These are phyloP conservation scores for Pyxicephalus adspersus DNA, from an alignment of 2,113 vertebrate genomes.

Conservation along the genomic window DNA sequence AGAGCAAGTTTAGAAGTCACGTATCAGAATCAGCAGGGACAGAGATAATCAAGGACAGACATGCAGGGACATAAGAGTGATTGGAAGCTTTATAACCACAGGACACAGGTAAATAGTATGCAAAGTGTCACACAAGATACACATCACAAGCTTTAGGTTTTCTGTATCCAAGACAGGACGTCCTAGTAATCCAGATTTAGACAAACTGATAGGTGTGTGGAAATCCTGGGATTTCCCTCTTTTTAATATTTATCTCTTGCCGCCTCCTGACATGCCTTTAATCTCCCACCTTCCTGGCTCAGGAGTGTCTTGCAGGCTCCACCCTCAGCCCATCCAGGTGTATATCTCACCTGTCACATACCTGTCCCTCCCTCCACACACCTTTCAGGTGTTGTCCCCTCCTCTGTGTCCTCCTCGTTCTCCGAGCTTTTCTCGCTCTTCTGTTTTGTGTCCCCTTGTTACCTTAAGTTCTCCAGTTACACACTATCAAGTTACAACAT, in stretches of 20 bases:
- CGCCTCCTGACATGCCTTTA: neutral
- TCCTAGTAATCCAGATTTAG: neutral
- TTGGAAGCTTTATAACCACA: neutral
- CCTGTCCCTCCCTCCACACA: neutral
- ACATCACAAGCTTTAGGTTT: neutral
- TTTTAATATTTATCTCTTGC: neutral
- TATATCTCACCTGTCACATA: too few relatives aligned
- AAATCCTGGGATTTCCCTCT: conserved; percentile 6
- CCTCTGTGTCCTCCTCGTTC: neutral
- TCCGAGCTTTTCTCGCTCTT: neutral
- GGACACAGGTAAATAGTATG: conserved; percentile 31
- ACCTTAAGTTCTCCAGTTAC: neutral
- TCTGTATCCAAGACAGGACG: neutral
- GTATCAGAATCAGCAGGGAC: neutral
- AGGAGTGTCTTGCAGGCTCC: conserved; percentile 13
- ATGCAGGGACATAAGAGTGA: neutral
- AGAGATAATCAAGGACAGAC: neutral
- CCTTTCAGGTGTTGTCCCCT: neutral
- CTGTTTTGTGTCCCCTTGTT: neutral
- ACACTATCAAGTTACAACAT: conserved; percentile 3
- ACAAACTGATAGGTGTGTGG: neutral
- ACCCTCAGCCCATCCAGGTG: neutral
- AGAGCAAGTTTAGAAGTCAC: too few relatives aligned
- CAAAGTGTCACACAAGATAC: conserved; percentile 4
- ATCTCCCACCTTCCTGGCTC: conserved; percentile 40